Evolutionary conservation across 2,113 vertebrate genomes (phyloP).

Genomic region (Scopus umbretta): DNA sequence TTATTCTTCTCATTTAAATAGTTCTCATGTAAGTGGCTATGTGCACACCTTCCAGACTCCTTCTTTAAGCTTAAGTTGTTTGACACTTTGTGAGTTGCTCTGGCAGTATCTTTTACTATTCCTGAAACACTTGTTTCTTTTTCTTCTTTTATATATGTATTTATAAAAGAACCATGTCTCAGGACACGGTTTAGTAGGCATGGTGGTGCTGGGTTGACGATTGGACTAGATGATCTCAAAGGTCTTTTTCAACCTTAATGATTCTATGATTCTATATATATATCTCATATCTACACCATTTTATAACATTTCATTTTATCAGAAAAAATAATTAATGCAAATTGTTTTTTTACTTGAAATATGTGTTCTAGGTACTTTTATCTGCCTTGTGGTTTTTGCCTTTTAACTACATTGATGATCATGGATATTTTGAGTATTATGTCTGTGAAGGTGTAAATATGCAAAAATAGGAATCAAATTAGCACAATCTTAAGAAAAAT

Average conservation of each 20-base stretch:
- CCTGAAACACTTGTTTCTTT: background rate
- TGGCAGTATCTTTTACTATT: background rate
- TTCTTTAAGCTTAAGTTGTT: background rate
- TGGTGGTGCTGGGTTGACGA: no score
- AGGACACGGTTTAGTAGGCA: no score
- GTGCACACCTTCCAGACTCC: background rate
- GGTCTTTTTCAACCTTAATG: no score
- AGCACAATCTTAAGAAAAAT: background rate
- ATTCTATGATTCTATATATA: no score
- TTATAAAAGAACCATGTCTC: no score
- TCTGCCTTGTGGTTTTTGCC: background rate
- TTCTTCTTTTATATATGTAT: background rate
- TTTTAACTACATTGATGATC: background rate
- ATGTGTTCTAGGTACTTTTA: background rate
- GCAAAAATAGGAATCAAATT: background rate
- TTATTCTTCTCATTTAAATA: background rate
- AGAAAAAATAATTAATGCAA: background rate
- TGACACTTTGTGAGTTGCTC: background rate
- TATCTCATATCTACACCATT: background rate
- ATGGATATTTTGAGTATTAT: background rate
- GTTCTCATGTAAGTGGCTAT: background rate
- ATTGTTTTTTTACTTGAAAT: background rate
- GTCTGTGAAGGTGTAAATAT: background rate
- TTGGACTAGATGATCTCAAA: no score
- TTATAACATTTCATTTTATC: background rate